Conservation (phyloP, 2,113 vertebrate species). For the Sylvia atricapilla region DNA sequence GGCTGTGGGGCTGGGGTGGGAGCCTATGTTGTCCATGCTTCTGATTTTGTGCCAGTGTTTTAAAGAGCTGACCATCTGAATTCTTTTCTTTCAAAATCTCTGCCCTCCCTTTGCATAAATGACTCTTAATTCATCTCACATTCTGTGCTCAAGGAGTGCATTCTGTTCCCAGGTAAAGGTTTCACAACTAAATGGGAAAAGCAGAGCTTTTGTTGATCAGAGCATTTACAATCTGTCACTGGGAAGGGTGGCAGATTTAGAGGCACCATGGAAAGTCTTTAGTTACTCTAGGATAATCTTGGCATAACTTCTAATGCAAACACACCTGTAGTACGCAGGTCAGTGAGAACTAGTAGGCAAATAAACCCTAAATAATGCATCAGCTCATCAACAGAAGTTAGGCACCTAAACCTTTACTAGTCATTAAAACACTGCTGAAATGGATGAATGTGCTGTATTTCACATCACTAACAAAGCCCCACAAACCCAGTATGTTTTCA, state of each 20-base stretch:
- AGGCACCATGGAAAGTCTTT: background rate
- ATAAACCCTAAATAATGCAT: background rate
- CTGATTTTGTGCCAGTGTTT: background rate
- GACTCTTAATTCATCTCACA: background rate
- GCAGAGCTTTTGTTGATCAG: constrained; percentile 19
- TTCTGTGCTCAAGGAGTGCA: background rate
- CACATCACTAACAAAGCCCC: background rate
- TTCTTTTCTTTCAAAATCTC: background rate
- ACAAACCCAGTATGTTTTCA: background rate
- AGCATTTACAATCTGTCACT: background rate
- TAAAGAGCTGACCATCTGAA: background rate
- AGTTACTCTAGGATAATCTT: background rate
- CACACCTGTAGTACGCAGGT: background rate
- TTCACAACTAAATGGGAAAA: background rate
- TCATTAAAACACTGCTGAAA: background rate
- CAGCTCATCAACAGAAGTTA: background rate
- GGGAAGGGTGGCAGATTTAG: background rate
- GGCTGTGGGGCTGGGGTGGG: background rate
- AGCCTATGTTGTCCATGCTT: background rate
- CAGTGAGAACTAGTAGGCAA: background rate
- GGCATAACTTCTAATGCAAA: background rate
- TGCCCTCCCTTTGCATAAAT: background rate
- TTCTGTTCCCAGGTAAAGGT: constrained; percentile 30
- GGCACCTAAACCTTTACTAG: background rate
- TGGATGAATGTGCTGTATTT: background rate